Base-by-base conservation (phyloP, 2,888 invertebrate genomes). In the Vesta saturnalis region DNA sequence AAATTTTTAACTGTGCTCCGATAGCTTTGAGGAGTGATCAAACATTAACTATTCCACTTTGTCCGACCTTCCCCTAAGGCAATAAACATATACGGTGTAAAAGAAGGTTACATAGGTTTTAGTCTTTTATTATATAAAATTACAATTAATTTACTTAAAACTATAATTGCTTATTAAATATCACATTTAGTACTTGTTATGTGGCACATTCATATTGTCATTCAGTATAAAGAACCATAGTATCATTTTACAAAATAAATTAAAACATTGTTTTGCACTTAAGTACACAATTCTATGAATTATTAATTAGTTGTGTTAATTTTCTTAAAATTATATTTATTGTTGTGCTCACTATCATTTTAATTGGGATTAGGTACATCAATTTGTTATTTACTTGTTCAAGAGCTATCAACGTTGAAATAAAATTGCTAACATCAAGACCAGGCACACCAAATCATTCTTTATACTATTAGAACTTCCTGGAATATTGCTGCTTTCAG, bases 401-500 rank as follows among this genome's bases (percentile, higher is more conserved):
- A n/a, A n/a, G n/a, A n/a, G n/a, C n/a, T n/a, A n/a, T 39, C 35
- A 54, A 18, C 18, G 15, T 18, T 21, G 52, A 19, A 47, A 59
- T 21, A 59, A 4, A n/a, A 55, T 6, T 23, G 54, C 21, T 54
- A 65, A 8, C 46, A 57, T 56, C 46, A 57, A 2, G 12, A 43
- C 12, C 30, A 67, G 15, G 22, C 39, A 62, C 8, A 62, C 57
- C 14, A 5, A 49, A 21, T 21, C 55, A 39, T 18, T 56, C 15
- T 3, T 56, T 19, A 55, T 54, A 16, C 21, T 56, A 12, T 16
- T 35, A 5, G 61, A 16, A n/a, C 57, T 55, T 49, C 61, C 64
- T 14, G 67, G 65, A 8, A n/a, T 49, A 2, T 47, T 64, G 14
- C 72, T 62, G 14, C 72, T 69, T 60, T 73, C 72, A 14, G 71